These are phyloP conservation scores for Melanostoma mellinum DNA, from an alignment of 2,888 invertebrate species.

Conservation along the genomic window DNA sequence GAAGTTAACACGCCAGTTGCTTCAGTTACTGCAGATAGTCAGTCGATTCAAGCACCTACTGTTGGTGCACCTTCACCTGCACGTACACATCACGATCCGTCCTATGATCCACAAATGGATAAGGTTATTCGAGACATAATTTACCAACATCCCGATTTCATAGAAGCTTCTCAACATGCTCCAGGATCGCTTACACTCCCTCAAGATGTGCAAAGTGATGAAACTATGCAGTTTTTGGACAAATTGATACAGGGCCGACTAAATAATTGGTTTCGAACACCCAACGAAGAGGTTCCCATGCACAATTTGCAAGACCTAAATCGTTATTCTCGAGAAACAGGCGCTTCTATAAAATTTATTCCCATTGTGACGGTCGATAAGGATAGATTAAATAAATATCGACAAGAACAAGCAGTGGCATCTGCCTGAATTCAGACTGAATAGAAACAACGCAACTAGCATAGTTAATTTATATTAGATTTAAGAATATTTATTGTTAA, in stretches of 20 bases:
- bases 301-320: conserved; percentile 35
- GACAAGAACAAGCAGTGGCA: conserved; percentile 1
- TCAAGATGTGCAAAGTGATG: conserved; percentile 75
- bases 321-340: conserved; percentile 58
- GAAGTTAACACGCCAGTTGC: background rate
- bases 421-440: background rate
- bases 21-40: background rate
- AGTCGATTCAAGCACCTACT: conserved; percentile 24
- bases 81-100: conserved; percentile 66
- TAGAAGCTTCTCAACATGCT: conserved; percentile 75
- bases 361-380: conserved; percentile 60
- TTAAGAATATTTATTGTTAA: conserved; percentile 51
- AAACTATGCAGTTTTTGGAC: conserved; percentile 77
- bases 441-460: conserved; percentile 1
- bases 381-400: conserved; percentile 30
- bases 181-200: conserved; percentile 77
- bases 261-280: conserved; percentile 73
- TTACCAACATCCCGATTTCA: conserved; percentile 77
- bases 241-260: conserved; percentile 77
- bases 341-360: conserved; percentile 55
- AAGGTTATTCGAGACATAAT: conserved; percentile 78
- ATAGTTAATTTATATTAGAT: conserved; percentile 44
- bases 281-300: conserved; percentile 19
- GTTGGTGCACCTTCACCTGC: conserved; percentile 55
- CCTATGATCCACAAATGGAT: conserved; percentile 76